A percentile compares a stretch with the other conserved stretches of the same genome.
phyloP scores from a whole-genome alignment of 2,888 invertebrate genomes.

The Acholoe squamosa region DNA sequence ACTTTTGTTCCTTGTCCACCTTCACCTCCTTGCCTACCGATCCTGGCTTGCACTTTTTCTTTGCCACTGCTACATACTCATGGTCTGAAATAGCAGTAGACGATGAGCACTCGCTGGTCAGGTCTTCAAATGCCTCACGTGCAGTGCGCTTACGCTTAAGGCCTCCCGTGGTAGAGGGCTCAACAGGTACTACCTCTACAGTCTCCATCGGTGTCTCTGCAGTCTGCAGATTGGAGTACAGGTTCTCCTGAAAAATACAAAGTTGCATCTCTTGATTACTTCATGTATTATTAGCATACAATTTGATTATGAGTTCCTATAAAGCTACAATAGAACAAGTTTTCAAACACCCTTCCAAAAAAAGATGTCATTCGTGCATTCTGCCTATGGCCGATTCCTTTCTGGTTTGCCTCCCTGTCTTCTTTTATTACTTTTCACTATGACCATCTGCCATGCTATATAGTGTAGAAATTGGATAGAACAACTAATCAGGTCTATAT shows the following conservation, averaged over 20 bases:
- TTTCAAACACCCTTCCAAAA: too few relatives aligned
- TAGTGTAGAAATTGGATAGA: too few relatives aligned
- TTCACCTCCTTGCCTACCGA: not conserved
- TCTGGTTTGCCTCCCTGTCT: too few relatives aligned
- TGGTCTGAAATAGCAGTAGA: slow-evolving; percentile 33
- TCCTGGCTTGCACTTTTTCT: not conserved
- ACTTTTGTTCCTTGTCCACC: slow-evolving; percentile 10
- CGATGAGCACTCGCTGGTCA: not conserved
- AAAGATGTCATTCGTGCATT: too few relatives aligned
- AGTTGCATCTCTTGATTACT: not conserved
- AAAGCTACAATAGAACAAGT: too few relatives aligned
- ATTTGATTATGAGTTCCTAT: too few relatives aligned
- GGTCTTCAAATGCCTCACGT: not conserved
- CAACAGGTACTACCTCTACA: not conserved
- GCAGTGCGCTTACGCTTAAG: slow-evolving; percentile 57
- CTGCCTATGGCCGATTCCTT: too few relatives aligned
- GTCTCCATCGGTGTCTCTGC: slow-evolving; percentile 19
- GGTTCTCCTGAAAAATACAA: not conserved
- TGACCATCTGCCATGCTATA: too few relatives aligned
- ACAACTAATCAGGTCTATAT: too few relatives aligned
- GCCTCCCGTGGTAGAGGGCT: not conserved
- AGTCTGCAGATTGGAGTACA: too few relatives aligned
- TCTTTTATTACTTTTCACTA: too few relatives aligned
- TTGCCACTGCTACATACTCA: slow-evolving; percentile 32
- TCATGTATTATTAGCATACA: too few relatives aligned